phyloP scores from a whole-genome alignment of 2,113 vertebrate species.

The Syngnathus floridae region DNA sequence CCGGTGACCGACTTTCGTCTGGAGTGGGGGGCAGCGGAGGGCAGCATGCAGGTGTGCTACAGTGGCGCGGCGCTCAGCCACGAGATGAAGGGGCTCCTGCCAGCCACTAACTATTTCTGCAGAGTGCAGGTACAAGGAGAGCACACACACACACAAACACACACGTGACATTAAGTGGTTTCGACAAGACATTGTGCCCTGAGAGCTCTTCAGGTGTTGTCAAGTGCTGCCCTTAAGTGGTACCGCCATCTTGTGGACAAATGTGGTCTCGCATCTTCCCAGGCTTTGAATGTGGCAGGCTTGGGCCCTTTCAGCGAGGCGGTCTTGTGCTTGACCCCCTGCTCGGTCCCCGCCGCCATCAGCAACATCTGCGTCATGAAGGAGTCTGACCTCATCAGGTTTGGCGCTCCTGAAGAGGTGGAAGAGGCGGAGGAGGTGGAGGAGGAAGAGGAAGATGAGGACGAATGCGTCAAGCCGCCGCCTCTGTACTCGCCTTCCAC shows the following conservation, averaged over 20 bases:
- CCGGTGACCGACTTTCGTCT: constrained; percentile 84
- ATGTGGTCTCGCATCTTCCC: background rate
- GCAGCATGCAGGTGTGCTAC: constrained; percentile 86
- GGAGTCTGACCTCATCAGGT: constrained; percentile 73
- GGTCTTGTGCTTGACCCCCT: constrained; percentile 82
- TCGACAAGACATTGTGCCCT: background rate
- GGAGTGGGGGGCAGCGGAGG: constrained; percentile 93
- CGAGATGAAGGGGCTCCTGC: constrained; percentile 88
- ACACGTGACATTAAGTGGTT: background rate
- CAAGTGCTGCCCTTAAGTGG: background rate
- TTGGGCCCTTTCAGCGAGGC: constrained; percentile 88
- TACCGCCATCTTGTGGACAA: constrained; percentile 52
- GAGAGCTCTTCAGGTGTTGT: background rate
- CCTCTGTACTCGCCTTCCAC: constrained; percentile 83
- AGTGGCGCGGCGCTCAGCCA: constrained; percentile 78
- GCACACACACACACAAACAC: rapidly evolving
- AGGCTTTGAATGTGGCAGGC: constrained; percentile 86
- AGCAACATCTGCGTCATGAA: constrained; percentile 78
- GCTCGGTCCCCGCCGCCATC: constrained; percentile 86
- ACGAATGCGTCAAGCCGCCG: constrained; percentile 44
- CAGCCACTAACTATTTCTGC: constrained; percentile 89
- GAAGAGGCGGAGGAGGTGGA: constrained; percentile 54
- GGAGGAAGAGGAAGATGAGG: constrained; percentile 34
- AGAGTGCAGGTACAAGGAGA: constrained; percentile 82
- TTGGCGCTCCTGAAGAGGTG: constrained; percentile 20